Evolutionary conservation across 2,888 invertebrate genomes (phyloP).

Genomic region (Microchrysa polita): DNA sequence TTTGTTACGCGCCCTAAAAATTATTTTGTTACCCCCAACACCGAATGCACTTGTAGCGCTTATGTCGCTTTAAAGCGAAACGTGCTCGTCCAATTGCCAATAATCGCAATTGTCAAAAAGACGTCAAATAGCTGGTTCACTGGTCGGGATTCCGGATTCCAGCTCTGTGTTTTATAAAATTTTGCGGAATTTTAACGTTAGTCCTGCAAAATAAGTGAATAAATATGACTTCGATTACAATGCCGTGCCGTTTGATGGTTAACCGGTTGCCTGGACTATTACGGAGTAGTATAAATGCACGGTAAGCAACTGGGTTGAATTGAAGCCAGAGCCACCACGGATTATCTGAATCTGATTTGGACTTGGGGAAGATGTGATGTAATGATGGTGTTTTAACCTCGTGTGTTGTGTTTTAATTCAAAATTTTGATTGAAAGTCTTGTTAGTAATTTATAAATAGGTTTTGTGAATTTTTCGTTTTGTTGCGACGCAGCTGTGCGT

Average conservation of each 20-base stretch:
- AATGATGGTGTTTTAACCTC: conserved; percentile 47
- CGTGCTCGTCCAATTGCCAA: neutral
- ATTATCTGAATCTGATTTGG: conserved; percentile 30
- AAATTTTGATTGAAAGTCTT: neutral
- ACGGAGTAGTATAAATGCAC: conserved; percentile 22
- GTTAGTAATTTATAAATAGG: neutral
- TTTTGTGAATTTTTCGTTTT: no score
- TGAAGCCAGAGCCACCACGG: neutral
- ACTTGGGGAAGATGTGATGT: conserved; percentile 44
- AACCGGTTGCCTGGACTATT: conserved; percentile 25
- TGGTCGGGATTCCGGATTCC: neutral
- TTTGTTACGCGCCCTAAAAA: neutral
- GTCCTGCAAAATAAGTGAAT: neutral
- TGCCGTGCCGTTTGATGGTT: neutral
- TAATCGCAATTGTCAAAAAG: conserved; percentile 25
- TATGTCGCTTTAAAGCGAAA: neutral
- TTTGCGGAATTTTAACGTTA: conserved; percentile 16
- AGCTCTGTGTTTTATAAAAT: neutral
- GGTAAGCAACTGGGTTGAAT: conserved; percentile 13
- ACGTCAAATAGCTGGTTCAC: neutral
- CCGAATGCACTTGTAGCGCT: conserved; percentile 1
- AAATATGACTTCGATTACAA: conserved; percentile 28
- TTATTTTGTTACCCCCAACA: neutral
- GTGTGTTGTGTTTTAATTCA: neutral
- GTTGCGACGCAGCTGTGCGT: no score